Evolutionary conservation across 1,140 invertebrate species (phyloP).

Genomic region (Papilio machaon): DNA sequence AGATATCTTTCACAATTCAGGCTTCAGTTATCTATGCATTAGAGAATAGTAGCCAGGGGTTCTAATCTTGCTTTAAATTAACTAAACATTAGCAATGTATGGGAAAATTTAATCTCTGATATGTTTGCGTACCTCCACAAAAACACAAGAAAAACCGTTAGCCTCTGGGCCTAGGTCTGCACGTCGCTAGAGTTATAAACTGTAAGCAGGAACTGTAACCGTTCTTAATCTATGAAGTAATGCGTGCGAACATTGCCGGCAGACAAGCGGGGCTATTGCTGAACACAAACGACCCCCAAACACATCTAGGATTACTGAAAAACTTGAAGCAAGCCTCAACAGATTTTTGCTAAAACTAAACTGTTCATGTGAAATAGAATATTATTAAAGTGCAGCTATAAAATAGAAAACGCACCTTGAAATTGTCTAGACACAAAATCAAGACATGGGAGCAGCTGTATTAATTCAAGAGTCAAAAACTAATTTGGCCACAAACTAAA

Average conservation of each 20-base stretch:
- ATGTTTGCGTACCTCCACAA: background rate
- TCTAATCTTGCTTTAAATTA: background rate
- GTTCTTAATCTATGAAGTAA: background rate
- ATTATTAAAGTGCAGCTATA: conserved; percentile 25
- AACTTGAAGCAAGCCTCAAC: background rate
- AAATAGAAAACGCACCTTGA: conserved; percentile 3
- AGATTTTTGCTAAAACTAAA: background rate
- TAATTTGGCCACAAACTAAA: background rate
- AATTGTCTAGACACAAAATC: background rate
- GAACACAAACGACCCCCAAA: background rate
- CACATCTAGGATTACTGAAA: background rate
- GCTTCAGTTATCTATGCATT: background rate
- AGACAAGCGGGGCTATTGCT: conserved; percentile 4
- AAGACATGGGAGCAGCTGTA: background rate
- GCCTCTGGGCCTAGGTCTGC: background rate
- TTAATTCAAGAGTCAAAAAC: background rate
- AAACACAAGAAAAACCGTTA: conserved; percentile 11
- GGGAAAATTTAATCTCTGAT: background rate
- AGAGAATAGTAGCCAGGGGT: background rate
- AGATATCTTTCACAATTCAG: no score
- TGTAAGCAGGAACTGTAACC: conserved; percentile 6
- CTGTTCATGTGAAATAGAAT: conserved; percentile 14
- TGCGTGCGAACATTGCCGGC: conserved; percentile 12
- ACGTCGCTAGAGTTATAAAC: background rate
- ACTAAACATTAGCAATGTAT: background rate